Conservation (phyloP, 2,888 invertebrate species). For the Leucania comma region DNA sequence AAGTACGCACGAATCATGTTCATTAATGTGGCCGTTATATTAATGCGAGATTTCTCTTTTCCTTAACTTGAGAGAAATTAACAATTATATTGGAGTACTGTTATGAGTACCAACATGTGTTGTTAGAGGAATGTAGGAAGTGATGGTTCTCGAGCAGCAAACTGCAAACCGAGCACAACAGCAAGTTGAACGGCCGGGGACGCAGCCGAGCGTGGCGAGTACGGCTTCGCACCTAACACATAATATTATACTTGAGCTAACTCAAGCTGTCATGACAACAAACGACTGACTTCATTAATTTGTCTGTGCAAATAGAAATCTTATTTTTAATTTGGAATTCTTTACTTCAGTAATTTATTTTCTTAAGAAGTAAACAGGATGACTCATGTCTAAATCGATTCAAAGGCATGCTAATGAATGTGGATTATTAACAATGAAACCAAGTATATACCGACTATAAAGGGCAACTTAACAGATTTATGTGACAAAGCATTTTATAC, state of each 20-base stretch:
- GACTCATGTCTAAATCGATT: conserved; percentile 57
- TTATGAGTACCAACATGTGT: conserved; percentile 60
- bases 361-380: conserved; percentile 34
- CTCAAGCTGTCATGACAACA: conserved; percentile 42
- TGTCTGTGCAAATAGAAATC: conserved; percentile 10
- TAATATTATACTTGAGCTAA: conserved; percentile 55
- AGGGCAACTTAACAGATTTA: conserved; percentile 85
- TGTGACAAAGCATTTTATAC: conserved; percentile 89
- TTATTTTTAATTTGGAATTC: background rate
- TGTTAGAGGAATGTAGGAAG: conserved; percentile 82
- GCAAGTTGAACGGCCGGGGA: conserved; percentile 85
- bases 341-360: conserved; percentile 1
- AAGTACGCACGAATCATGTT: conserved; percentile 19
- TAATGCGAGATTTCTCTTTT: conserved; percentile 47
- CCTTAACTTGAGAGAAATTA: conserved; percentile 36
- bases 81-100: conserved; percentile 35
- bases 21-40: conserved; percentile 22
- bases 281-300: conserved; percentile 16
- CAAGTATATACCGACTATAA: conserved; percentile 73
- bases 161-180: conserved; percentile 81
- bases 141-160: conserved; percentile 82
- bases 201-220: conserved; percentile 83
- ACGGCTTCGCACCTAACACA: conserved; percentile 78
- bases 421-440: conserved; percentile 83
- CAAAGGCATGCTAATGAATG: conserved; percentile 77